Evolutionary conservation across 2,888 invertebrate species (phyloP), one percentile per base, ranked within the genome.

Genomic region (Papilio gigon): DNA sequence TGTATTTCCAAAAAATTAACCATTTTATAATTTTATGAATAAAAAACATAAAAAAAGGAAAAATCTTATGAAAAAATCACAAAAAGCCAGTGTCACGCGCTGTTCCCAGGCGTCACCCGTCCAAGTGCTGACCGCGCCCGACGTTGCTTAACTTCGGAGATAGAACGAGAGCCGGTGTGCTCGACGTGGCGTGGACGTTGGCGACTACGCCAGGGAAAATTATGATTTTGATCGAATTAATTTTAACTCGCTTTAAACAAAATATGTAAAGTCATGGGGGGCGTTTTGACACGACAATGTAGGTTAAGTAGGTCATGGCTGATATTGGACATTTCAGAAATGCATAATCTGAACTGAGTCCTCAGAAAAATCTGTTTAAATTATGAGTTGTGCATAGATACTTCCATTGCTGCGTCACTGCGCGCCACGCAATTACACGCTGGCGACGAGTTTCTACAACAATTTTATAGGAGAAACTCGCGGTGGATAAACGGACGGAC

Each of bases 71-170:
- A n/a, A n/a, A n/a, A n/a, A n/a, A n/a, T n/a, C n/a, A 1, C 58
- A 53, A 56, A 65, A 67, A 63, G 63, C 70, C 78, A 79, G 80
- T 78, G 72, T 73, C 77, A 79, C 79, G 80, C 75, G 79, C 79
- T 81, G 79, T 81, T 80, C 80, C 81, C 81, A 81, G 78, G 79
- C 79, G 80, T 81, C 81, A 81, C 82, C 81, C 80, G 82, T 83
- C 81, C 81, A 81, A 80, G 81, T 81, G 81, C 80, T 80, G 77
- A 80, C 76, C 78, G 74, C 79, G 79, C 77, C 78, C 77, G 68
- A 68, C 65, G 70, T 70, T 75, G 78, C 79, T 80, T 78, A 77
- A 79, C 77, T 78, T 79, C 78, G 77, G 80, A 78, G 78, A 80
- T 80, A 79, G 78, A 77, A 79, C 79, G 79, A 80, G 80, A 78